Evolutionary conservation across 2,797 vertebrate species (phyloP), one percentile per base, ranked within the genome.

Genomic region (Florisuga fusca): DNA sequence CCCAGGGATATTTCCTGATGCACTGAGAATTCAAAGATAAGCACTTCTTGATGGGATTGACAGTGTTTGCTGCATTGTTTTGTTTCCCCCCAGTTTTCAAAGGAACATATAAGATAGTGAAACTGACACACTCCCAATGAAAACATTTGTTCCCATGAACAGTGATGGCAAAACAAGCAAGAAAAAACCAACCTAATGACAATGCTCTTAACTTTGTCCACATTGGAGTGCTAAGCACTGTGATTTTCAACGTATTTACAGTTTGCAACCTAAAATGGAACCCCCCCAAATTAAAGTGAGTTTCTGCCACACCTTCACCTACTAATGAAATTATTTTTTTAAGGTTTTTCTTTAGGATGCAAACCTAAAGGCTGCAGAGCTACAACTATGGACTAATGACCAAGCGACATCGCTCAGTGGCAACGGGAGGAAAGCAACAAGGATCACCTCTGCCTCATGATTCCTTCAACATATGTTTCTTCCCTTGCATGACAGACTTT

Each of bases 391-490:
- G 41, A 55, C n/a, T 53, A 26, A 74, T 21, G 64, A 26, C 71
- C 95, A 92, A 97, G 96, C 55, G 92, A 75, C 95, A 78, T 29
- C 1, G 1, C 73, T 79, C 71, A 13, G 82, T 50, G 94, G 97
- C 97, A 98, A 98, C 98, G 98, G 94, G 95, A 89, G 93, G 93
- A 96, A 96, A 95, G 95, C 97, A 97, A 95, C 90, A 97, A 95
- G 58, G 89, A 84, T 89, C 80, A 97, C 96, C 93, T 96, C 94
- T 96, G 72, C 94, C 93, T 88, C 54, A 79, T 94, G 96, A 97
- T 95, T 94, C 96, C 96, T 90, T 64, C 51, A 94, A 96, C 97
- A 95, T 78, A 75, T 96, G 87, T 88, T 93, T 93, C 84, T 82
- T 23, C 94, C 73, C 92, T 88, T 96, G 94, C 95, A 84, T 54